Base-by-base conservation (phyloP, 37 sponge, comb jelly and placozoan species). In the Oscarella lobularis region DNA sequence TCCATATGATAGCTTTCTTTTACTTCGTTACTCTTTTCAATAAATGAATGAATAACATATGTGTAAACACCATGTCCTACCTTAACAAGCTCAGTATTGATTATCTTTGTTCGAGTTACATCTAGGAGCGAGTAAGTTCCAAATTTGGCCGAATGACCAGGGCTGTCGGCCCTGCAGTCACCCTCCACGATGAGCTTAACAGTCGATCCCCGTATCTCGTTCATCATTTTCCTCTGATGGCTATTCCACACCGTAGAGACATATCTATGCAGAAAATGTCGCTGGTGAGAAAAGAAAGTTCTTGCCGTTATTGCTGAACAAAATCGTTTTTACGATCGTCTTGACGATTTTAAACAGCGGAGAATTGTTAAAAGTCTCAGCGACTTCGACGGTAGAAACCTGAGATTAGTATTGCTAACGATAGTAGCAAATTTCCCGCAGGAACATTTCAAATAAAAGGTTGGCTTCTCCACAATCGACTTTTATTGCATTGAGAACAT, bases 361-460 rank as follows among this genome's bases (percentile, higher is more conserved):
- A 48, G 20, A 48, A 48, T 27, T 48, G 9, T 20, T 20, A 48
- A 48, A 27, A 48, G 14, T 27, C 60, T 9, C 20, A 48, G 60
- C 20, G 60, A 27, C 60, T 48, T 48, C 14, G 60, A 48, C 20
- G 60, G 60, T 48, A 20, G 20, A 48, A 9, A 48, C 79, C 73
- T 38, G 73, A 34, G 39, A 77, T 69, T 35, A 82, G 36, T 40
- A 82, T 83, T 9, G 78, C 36, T 38, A 73, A 40, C 30, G 82
- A 82, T 29, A 82, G 41, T 29, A 77, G 41, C 3, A 77, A 33
- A 67, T 82, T 82, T 20, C 82, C 82, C 37, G 82, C 77, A 1
- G 82, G 82, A 1, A 27, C 2, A 29, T 82, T 66, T 31, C 48
- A 38, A 0, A 82, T 67, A 36, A 0, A 3, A 31, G 82, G 82